Base-by-base conservation (phyloP, 2,888 invertebrate genomes). In the Agriopis marginaria region DNA sequence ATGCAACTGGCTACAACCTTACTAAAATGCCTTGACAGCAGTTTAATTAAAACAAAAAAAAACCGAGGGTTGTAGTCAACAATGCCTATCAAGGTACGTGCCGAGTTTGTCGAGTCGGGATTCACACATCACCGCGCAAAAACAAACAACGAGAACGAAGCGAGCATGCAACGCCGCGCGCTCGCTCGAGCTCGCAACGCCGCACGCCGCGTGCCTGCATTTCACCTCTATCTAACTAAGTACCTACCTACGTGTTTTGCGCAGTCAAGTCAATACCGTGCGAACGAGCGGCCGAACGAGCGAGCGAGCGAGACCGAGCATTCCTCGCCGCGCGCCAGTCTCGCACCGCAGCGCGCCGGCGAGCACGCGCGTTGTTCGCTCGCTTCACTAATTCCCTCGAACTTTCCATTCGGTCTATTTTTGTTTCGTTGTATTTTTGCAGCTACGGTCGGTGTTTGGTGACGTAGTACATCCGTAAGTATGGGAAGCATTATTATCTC, bases 341-440 rank as follows among this genome's bases (percentile, higher is more conserved):
- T 56, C 9, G 39, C 50, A 8, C 49, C 78, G 65, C 66, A 66
- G 70, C 77, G 74, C 76, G 69, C 70, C 67, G 10, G 50, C 79
- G 77, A 78, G 73, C 70, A 67, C 80, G 75, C 74, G 59, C 63
- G 55, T 75, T 84, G 89, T 82, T 81, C 79, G 79, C 82, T 86
- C 89, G 85, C 79, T 77, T 61, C 53, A 53, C 56, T 61, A 44
- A 72, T 63, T 72, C 7, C 32, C 58, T 58, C 17, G 58, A 58
- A 58, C 58, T 8, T 58, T 58, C 58, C 32, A 45, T 58, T 45
- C 23, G 9, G 45, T 32, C 12, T n/a, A n/a, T 7, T 23, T 14
- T 40, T 14, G n/a, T 7, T 7, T 32, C 51, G 11, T 10, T 54
- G 39, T n/a, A 54, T 51, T 32, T 32, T 32, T 5, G 23, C 50